Evolutionary conservation across 2,888 invertebrate species (phyloP), one percentile per base, ranked within the genome.

Genomic region (Aporophyla nigra): DNA sequence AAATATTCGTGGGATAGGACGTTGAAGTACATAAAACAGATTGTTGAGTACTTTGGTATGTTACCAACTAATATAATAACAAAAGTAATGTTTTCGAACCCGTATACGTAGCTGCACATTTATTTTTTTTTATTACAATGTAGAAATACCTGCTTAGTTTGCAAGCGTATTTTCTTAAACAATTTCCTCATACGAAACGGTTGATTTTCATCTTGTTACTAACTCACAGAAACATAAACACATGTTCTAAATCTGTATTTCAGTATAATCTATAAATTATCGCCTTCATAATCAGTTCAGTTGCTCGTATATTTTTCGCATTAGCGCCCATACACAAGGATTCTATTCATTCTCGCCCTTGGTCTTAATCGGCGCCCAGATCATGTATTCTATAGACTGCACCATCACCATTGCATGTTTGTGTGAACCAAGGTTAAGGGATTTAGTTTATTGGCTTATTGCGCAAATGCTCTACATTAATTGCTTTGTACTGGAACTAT

Each of bases 1-100:
- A 87, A 87, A 85, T 75, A 83, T 69, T 82, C 90, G 21, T 89
- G 91, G 86, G 87, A 89, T 74, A 93, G 86, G 80, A 74, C 91
- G 71, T 79, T 92, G 78, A 87, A 87, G 70, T 91, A 85, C 77
- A 81, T 92, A 27, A 92, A 90, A 86, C 80, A 88, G 77, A 79
- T 93, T 71, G 73, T 92, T 65, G 88, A 93, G 27, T 94, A 91
- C 90, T 94, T 95, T 82, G 95, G 96, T 96, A 94, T 89, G 95
- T 92, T 85, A 71, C 33, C 21, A 27, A 66, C 56, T 65, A 63
- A 56, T 61, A 61, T 40, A 70, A 58, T 43, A 63, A 58, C 56
- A 51, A 21, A 54, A 59, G 5, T 51, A 19, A 53, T 58, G 27
- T 67, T 12, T 73, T 19, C 49, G 21, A 59, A 69, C 49, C 10